Evolutionary conservation across 2,888 invertebrate species (phyloP), one percentile per base, ranked within the genome.

Genomic region (Lasioglossum morio): DNA sequence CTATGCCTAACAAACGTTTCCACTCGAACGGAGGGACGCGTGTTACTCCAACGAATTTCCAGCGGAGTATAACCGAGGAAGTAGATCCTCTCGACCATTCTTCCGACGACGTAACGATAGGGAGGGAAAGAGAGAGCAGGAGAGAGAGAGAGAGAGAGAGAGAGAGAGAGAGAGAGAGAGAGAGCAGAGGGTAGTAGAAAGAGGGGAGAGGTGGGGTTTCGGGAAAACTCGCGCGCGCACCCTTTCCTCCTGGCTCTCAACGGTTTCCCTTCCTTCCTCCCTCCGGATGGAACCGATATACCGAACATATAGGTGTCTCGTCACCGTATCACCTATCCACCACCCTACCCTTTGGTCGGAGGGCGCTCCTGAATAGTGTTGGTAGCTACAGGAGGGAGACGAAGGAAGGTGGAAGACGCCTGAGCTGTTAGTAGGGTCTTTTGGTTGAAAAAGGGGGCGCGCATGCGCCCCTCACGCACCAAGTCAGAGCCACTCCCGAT

Each of bases 401-500:
- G 84, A 75, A 66, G 83, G 82, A 81, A 81, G 86, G 74, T 79
- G 72, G 82, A 84, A 79, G 73, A 79, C 76, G 86, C 81, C 79
- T 81, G 87, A 87, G 90, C 81, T 46, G 84, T 81, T 87, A 81
- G 88, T 86, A 82, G 88, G 89, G 88, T 82, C 72, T 82, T 82
- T 87, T 70, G 77, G 82, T 84, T 82, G 78, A 82, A 85, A 84
- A 86, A 85, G 87, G 90, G 87, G 89, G 85, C 86, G 88, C 90
- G 89, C 91, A 87, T 88, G 91, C 89, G 91, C 77, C 77, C 77
- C 27, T 60, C 66, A 77, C 77, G 14, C 63, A 77, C 70, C 86
- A 77, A 88, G 87, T 84, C 82, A 76, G 88, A 88, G 91, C 92
- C 92, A 92, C 90, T 91, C 92, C 92, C 93, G 92, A 91, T 91